Conservation (phyloP, 2,113 vertebrate species). For the Chionis minor region DNA sequence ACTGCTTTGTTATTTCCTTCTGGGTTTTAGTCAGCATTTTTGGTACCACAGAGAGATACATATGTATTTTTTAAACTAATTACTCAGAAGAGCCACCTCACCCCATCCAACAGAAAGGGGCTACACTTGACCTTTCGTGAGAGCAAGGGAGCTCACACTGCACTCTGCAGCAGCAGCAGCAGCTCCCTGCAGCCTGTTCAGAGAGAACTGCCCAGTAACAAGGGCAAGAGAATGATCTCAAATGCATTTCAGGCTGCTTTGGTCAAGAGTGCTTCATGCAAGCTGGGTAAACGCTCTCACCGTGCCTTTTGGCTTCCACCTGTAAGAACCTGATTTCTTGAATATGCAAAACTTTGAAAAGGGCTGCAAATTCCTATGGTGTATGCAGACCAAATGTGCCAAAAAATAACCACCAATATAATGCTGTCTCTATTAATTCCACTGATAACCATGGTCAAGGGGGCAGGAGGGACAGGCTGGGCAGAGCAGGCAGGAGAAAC, state of each 20-base stretch:
- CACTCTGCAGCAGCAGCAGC: background rate
- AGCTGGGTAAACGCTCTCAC: background rate
- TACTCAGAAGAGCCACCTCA: background rate
- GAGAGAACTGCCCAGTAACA: background rate
- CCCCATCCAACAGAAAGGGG: background rate
- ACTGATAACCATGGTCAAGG: background rate
- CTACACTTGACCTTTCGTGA: background rate
- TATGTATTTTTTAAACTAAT: background rate
- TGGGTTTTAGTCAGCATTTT: background rate
- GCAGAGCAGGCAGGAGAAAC: background rate
- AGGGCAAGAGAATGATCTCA: background rate
- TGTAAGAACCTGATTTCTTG: background rate
- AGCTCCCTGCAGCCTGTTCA: background rate
- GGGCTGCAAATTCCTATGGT: background rate
- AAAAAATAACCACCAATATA: background rate
- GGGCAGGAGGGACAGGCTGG: background rate
- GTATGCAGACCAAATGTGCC: background rate
- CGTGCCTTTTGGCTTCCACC: background rate
- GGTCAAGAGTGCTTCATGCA: background rate
- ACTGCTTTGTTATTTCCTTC: background rate
- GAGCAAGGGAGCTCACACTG: background rate
- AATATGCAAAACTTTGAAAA: background rate
- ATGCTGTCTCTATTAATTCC: background rate
- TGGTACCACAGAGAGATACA: background rate
- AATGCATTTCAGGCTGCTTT: background rate